A percentile compares a stretch with the other conserved stretches of the same genome.
These are phyloP conservation scores for Quiscalus mexicanus DNA, from an alignment of 2,113 vertebrate genomes.

Conservation along the genomic window DNA sequence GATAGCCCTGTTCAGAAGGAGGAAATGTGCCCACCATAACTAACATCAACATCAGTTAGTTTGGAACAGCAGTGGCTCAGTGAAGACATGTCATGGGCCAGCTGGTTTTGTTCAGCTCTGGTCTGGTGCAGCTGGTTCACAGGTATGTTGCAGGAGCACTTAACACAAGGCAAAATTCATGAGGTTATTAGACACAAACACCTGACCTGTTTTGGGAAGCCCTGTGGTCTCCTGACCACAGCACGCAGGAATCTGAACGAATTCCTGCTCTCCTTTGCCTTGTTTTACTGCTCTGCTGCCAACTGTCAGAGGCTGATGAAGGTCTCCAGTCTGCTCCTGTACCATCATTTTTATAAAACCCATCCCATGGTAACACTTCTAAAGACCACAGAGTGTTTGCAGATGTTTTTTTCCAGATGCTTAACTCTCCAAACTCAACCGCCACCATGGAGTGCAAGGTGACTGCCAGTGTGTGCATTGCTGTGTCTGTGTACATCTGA, in stretches of 20 bases:
- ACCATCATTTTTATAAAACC: not conserved
- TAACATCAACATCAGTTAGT: not conserved
- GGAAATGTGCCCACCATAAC: not conserved
- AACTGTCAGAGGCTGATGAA: not conserved
- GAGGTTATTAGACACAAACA: not conserved
- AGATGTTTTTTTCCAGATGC: not conserved
- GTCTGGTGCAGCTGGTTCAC: not conserved
- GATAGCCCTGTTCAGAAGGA: not conserved
- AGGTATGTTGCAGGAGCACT: conserved; percentile 4
- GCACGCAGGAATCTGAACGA: not conserved
- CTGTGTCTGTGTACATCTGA: not conserved
- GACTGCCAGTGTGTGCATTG: not conserved
- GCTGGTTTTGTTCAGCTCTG: not conserved
- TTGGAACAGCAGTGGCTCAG: not conserved
- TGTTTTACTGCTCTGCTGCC: not conserved
- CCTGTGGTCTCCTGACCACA: not conserved
- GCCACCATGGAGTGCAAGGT: not conserved
- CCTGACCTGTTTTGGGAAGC: not conserved
- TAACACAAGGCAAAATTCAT: not conserved
- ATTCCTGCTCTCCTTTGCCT: not conserved
- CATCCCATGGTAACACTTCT: not conserved
- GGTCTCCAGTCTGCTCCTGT: not conserved
- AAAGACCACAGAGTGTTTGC: not conserved
- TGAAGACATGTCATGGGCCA: not conserved
- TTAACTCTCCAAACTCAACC: not conserved